Base-by-base conservation (phyloP, 2,113 vertebrate genomes). In the Rynchops niger region DNA sequence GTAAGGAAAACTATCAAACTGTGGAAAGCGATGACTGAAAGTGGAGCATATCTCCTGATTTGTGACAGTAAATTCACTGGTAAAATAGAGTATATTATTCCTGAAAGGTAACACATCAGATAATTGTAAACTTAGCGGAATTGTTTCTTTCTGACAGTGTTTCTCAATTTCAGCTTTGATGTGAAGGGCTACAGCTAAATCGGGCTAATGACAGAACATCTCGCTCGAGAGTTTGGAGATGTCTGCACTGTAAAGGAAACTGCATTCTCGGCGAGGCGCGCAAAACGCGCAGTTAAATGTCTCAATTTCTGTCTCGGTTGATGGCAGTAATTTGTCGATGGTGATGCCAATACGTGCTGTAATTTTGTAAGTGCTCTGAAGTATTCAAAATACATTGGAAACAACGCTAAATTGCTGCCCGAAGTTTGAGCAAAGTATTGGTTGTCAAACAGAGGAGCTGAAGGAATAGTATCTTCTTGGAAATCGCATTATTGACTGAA, bases 131-230 rank as follows among this genome's bases (percentile, higher is more conserved):
- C 84, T 47, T 34, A 38, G 32, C 32, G 12, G 32, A 71, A 73
- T 38, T 19, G 19, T 76, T 82, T 55, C 69, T 66, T 89, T 80
- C 58, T 63, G 87, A 82, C 40, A 59, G 9, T 4, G 4, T 81
- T 86, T 83, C 66, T 87, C 82, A 69, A 36, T 91, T 95, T 94
- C 63, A 84, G 91, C 83, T 91, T 94, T 76, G 63, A 90, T 61
- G 79, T 86, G 93, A 79, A 82, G 82, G 90, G 84, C 61, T 85
- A 42, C 86, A 61, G 47, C 62, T 93, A 66, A 94, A 82, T 62
- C 30, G 70, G 59, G 80, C 72, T 82, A 55, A 91, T 79, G 70
- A 58, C 58, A 77, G 84, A 87, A 76, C 27, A 36, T n/a, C 63
- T 49, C 9, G 17, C 81, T 86, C 1, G 1, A 72, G 63, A 47